phyloP scores from a whole-genome alignment of 2,797 vertebrate genomes.

The Hippocampus kuda region DNA sequence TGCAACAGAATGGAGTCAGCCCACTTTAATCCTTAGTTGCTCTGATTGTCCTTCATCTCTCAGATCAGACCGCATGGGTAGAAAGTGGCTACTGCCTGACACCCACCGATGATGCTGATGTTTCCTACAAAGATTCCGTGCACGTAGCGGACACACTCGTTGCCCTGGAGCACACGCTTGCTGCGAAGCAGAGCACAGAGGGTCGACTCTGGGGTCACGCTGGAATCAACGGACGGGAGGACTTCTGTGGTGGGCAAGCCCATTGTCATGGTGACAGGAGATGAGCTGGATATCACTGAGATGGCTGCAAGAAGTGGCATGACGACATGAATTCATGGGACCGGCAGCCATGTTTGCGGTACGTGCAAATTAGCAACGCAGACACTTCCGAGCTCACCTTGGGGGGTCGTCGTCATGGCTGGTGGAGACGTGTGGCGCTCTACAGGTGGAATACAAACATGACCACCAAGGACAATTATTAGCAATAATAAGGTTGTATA shows the following conservation, averaged over 20 bases:
- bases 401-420: constrained; percentile 44
- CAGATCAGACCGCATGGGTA: not conserved
- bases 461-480: not conserved
- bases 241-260: constrained; percentile 43
- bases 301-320: not conserved
- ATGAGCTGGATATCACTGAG: constrained; percentile 31
- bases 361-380: not conserved
- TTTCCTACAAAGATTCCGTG: constrained; percentile 68
- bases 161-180: constrained; percentile 14
- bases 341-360: not conserved
- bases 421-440: constrained; percentile 38
- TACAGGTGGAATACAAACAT: constrained; percentile 11
- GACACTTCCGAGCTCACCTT: constrained; percentile 23
- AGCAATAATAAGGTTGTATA: not conserved
- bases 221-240: constrained; percentile 27
- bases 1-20: not conserved
- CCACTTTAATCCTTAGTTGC: not conserved
- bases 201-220: constrained; percentile 10
- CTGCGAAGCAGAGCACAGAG: constrained; percentile 26
- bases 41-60: not conserved
- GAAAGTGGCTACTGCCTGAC: not conserved
- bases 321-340: not conserved
- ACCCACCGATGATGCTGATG: constrained; percentile 75
- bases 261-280: constrained; percentile 20
- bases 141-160: constrained; percentile 71